Evolutionary conservation across 1,140 invertebrate species (phyloP).

Genomic region (Tetraneura akinire): DNA sequence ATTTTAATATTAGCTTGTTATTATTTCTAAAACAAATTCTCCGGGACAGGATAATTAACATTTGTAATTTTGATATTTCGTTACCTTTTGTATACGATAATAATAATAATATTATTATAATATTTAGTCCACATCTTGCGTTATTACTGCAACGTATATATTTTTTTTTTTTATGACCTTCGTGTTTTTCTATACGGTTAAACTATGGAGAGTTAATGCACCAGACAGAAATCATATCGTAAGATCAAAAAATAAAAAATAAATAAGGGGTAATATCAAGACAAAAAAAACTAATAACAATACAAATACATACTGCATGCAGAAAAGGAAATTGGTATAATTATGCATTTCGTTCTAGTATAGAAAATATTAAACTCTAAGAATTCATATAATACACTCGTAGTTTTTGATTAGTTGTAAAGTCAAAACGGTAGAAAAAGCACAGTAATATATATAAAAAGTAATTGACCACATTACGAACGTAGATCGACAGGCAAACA

Average conservation of each 20-base stretch:
- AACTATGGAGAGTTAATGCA: conserved; percentile 6
- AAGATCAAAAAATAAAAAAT: conserved; percentile 1
- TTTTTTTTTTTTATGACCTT: conserved; percentile 25
- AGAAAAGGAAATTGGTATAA: background rate
- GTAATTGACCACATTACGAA: background rate
- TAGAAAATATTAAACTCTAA: too few relatives aligned
- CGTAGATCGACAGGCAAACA: background rate
- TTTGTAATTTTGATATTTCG: background rate
- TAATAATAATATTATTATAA: too few relatives aligned
- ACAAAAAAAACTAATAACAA: background rate
- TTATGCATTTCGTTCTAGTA: too few relatives aligned
- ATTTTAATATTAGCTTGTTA: too few relatives aligned
- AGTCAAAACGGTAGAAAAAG: background rate
- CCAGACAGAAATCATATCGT: conserved; percentile 7
- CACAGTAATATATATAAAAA: background rate
- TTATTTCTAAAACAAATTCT: conserved; percentile 28
- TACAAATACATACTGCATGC: background rate
- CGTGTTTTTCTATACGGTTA: background rate
- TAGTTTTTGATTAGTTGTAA: background rate
- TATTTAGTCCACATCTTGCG: background rate
- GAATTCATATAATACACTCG: too few relatives aligned
- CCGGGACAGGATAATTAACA: too few relatives aligned
- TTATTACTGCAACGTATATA: background rate
- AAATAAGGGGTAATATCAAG: background rate
- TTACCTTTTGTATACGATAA: conserved; percentile 1